Evolutionary conservation across 37 sponge, comb jelly and placozoan species (phyloP).

Genomic region (Theonella swinhoei): DNA sequence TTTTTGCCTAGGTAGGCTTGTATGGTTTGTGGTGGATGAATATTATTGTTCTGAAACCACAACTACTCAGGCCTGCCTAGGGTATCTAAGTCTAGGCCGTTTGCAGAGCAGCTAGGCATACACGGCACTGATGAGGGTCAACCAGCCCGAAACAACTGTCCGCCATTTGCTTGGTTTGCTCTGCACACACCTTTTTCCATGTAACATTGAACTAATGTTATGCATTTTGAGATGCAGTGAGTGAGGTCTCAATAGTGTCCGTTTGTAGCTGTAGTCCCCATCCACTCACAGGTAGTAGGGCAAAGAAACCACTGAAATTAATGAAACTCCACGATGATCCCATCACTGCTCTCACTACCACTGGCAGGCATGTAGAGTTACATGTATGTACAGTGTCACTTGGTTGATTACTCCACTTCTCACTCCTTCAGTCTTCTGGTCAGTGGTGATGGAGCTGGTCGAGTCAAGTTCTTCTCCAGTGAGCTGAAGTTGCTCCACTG

Average conservation of each 20-base stretch:
- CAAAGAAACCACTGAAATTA: constrained; percentile 64
- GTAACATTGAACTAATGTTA: neutral
- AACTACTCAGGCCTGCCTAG: no score
- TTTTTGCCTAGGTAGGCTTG: no score
- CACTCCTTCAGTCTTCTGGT: constrained; percentile 81
- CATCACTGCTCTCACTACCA: constrained; percentile 62
- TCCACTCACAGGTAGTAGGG: constrained; percentile 4
- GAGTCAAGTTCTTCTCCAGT: constrained; percentile 87
- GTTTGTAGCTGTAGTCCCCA: no score
- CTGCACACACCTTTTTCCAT: no score
- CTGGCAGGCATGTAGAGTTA: constrained; percentile 24
- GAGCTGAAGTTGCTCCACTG: constrained; percentile 87
- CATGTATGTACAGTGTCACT: no score
- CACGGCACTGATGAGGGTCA: no score
- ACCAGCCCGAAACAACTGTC: no score
- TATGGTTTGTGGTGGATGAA: no score
- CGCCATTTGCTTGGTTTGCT: no score
- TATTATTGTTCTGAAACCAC: no score
- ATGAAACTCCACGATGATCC: constrained; percentile 71
- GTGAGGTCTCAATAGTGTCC: neutral
- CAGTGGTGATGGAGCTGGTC: constrained; percentile 78
- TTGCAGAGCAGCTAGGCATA: neutral
- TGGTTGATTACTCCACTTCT: no score
- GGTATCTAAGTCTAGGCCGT: neutral
- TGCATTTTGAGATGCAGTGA: neutral